Evolutionary conservation across 2,888 invertebrate species (phyloP).

Genomic region (Mythimna lalbum): DNA sequence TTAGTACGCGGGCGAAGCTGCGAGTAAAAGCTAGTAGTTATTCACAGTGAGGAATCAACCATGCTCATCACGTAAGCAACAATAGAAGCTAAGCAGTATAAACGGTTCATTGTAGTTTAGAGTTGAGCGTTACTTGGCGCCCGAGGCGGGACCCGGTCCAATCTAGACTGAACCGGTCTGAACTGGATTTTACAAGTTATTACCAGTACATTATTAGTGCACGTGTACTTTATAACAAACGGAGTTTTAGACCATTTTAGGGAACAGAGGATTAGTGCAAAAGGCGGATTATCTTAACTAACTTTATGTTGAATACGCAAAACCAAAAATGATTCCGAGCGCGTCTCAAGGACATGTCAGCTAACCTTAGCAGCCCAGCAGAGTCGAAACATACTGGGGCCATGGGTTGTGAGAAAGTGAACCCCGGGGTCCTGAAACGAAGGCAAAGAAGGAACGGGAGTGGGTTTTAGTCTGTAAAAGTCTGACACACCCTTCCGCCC

Average conservation of each 20-base stretch:
- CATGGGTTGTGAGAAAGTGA: too few relatives aligned
- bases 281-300: not conserved
- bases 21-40: not conserved
- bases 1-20: too few relatives aligned
- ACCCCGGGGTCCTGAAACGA: too few relatives aligned
- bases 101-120: constrained; percentile 54
- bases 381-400: too few relatives aligned
- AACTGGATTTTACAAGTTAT: constrained; percentile 60
- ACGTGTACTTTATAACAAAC: constrained; percentile 33
- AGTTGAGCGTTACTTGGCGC: constrained; percentile 54
- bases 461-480: too few relatives aligned
- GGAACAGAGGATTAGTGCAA: not conserved
- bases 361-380: too few relatives aligned
- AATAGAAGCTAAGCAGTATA: constrained; percentile 47
- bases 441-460: too few relatives aligned
- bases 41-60: constrained; percentile 18
- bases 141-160: constrained; percentile 38
- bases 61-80: constrained; percentile 46
- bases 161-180: constrained; percentile 46
- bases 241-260: constrained; percentile 22
- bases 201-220: constrained; percentile 48
- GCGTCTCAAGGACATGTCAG: too few relatives aligned
- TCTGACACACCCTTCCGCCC: too few relatives aligned
- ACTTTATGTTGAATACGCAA: not conserved
- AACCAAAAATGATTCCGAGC: not conserved